These are phyloP conservation scores for Semnornis frantzii DNA, from an alignment of 2,113 vertebrate genomes.

Conservation along the genomic window DNA sequence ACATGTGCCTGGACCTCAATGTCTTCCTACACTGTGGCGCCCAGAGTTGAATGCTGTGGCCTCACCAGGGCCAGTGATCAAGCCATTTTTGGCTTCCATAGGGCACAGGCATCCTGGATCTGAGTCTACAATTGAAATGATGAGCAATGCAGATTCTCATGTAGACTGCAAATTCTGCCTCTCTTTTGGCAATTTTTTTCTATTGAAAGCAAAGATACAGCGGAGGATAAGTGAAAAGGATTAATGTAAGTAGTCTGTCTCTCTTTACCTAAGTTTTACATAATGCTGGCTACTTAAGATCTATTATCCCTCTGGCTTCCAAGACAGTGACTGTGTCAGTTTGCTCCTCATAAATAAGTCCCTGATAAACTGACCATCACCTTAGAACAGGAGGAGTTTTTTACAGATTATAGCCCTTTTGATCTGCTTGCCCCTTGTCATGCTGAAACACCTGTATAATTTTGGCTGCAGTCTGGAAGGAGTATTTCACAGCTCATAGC, in stretches of 20 bases:
- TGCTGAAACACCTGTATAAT: not conserved
- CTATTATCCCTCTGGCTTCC: not conserved
- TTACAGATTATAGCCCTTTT: not conserved
- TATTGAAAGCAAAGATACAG: not conserved
- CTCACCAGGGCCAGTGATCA: not conserved
- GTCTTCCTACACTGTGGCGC: no score
- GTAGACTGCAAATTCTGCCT: not conserved
- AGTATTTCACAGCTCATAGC: slow-evolving; percentile 5
- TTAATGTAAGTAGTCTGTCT: not conserved
- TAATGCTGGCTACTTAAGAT: not conserved
- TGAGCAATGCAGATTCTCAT: rapidly evolving
- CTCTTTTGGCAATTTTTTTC: not conserved
- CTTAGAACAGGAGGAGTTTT: not conserved
- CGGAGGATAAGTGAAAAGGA: not conserved
- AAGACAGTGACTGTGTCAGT: not conserved
- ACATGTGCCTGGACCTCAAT: no score
- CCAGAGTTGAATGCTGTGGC: no score
- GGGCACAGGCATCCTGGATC: not conserved
- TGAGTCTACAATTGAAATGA: rapidly evolving
- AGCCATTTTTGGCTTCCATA: not conserved
- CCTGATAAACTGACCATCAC: not conserved
- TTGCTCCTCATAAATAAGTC: not conserved
- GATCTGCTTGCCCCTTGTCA: not conserved
- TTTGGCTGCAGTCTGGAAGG: not conserved
- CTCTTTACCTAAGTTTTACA: not conserved